These are phyloP conservation scores for Zaprionus taronus DNA, from an alignment of 1,140 invertebrate species.

Conservation along the genomic window DNA sequence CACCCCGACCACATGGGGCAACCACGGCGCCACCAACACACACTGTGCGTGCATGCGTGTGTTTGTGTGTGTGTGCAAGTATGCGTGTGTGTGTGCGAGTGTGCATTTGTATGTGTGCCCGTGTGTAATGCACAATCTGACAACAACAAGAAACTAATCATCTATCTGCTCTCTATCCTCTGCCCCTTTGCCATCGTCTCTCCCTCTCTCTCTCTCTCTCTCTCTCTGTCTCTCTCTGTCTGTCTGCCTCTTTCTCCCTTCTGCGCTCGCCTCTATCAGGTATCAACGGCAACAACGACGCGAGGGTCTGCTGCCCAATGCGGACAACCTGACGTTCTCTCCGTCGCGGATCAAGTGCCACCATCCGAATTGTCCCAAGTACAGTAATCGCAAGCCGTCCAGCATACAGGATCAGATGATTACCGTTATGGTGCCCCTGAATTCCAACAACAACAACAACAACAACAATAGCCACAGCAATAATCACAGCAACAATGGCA, in stretches of 20 bases:
- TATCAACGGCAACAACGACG: slow-evolving; percentile 82
- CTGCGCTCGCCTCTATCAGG: slow-evolving; percentile 33
- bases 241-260: neutral
- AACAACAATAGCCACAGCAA: slow-evolving; percentile 45
- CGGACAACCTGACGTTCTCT: slow-evolving; percentile 83
- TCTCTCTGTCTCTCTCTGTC: neutral
- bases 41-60: neutral
- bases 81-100: slow-evolving; percentile 11
- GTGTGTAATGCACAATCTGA: slow-evolving; percentile 25
- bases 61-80: slow-evolving; percentile 10
- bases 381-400: slow-evolving; percentile 79
- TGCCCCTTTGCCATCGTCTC: neutral
- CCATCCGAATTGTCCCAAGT: slow-evolving; percentile 84
- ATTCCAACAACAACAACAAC: slow-evolving; percentile 72
- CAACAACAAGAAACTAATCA: slow-evolving; percentile 53
- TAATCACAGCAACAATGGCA: slow-evolving; percentile 19
- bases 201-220: slow-evolving; percentile 2
- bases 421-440: slow-evolving; percentile 83
- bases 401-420: slow-evolving; percentile 84
- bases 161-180: slow-evolving; percentile 29
- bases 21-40: neutral
- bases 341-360: slow-evolving; percentile 84
- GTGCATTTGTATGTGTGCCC: slow-evolving; percentile 13
- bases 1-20: neutral
- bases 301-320: slow-evolving; percentile 82